phyloP scores from a whole-genome alignment of 2,888 invertebrate genomes.

The Brassicogethes aeneus region DNA sequence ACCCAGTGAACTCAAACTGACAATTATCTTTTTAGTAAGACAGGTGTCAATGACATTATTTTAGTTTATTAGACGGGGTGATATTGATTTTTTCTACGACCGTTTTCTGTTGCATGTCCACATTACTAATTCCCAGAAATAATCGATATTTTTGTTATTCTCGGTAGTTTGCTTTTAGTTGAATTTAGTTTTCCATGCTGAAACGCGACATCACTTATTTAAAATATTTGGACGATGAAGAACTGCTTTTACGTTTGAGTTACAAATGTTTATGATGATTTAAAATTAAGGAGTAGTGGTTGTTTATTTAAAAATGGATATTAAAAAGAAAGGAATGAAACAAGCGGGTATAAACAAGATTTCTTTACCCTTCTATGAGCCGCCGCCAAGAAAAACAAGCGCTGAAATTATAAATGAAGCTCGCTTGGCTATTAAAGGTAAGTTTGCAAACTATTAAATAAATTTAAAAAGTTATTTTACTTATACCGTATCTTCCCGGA shows the following conservation, averaged over 20 bases:
- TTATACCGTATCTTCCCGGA: too few relatives aligned
- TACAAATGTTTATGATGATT: too few relatives aligned
- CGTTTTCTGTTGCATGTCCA: slow-evolving; percentile 23
- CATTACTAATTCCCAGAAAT: slow-evolving; percentile 26
- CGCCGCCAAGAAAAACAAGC: slow-evolving; percentile 59
- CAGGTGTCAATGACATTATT: slow-evolving; percentile 15
- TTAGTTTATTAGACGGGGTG: neutral
- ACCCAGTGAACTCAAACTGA: too few relatives aligned
- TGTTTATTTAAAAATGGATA: neutral
- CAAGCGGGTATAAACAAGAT: slow-evolving; percentile 26
- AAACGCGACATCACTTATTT: too few relatives aligned
- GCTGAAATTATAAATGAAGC: slow-evolving; percentile 76
- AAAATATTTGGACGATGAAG: too few relatives aligned
- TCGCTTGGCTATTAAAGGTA: slow-evolving; percentile 48
- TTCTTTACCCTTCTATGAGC: slow-evolving; percentile 51
- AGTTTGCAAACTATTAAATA: too few relatives aligned
- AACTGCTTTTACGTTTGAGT: too few relatives aligned
- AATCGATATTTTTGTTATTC: slow-evolving; percentile 31
- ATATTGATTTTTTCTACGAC: slow-evolving; percentile 1
- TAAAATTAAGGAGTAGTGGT: neutral
- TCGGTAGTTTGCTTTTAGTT: slow-evolving; percentile 3
- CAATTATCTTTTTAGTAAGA: neutral
- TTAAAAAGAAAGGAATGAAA: slow-evolving; percentile 15
- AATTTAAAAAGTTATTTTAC: neutral
- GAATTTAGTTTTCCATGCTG: too few relatives aligned